A percentile compares a stretch with the other conserved stretches of the same genome.
phyloP scores from a whole-genome alignment of 2,797 vertebrate species.

The Ctenopoma multispine region DNA sequence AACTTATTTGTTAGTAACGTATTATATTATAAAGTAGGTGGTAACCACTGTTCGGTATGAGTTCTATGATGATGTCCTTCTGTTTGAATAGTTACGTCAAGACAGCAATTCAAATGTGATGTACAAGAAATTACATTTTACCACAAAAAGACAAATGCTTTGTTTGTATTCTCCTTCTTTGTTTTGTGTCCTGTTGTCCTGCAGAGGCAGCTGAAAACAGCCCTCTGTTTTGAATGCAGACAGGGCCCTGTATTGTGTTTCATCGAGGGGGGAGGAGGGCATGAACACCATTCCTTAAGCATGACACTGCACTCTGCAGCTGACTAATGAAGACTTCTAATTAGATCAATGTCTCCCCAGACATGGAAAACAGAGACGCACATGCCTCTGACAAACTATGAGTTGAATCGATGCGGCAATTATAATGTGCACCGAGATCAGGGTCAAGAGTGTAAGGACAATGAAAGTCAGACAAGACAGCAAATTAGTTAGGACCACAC shows the following conservation, averaged over 20 bases:
- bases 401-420: constrained; percentile 75
- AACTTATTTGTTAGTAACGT: too few relatives aligned
- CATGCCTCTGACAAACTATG: constrained; percentile 64
- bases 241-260: constrained; percentile 74
- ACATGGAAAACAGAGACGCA: constrained; percentile 72
- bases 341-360: constrained; percentile 78
- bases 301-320: constrained; percentile 76
- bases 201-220: constrained; percentile 57
- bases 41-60: neutral
- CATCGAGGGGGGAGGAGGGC: constrained; percentile 13
- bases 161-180: constrained; percentile 20
- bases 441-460: constrained; percentile 70
- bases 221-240: constrained; percentile 64
- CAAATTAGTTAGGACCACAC: constrained; percentile 47
- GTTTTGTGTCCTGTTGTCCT: constrained; percentile 22
- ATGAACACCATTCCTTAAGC: constrained; percentile 76
- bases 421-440: constrained; percentile 53
- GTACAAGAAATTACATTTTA: constrained; percentile 9
- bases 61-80: neutral
- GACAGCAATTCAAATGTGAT: constrained; percentile 5
- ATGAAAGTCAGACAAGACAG: constrained; percentile 59
- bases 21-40: too few relatives aligned
- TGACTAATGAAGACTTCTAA: constrained; percentile 82
- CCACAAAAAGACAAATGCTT: constrained; percentile 27
- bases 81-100: neutral